Evolutionary conservation across 2,797 vertebrate genomes (phyloP).

Genomic region (Pampus argenteus): DNA sequence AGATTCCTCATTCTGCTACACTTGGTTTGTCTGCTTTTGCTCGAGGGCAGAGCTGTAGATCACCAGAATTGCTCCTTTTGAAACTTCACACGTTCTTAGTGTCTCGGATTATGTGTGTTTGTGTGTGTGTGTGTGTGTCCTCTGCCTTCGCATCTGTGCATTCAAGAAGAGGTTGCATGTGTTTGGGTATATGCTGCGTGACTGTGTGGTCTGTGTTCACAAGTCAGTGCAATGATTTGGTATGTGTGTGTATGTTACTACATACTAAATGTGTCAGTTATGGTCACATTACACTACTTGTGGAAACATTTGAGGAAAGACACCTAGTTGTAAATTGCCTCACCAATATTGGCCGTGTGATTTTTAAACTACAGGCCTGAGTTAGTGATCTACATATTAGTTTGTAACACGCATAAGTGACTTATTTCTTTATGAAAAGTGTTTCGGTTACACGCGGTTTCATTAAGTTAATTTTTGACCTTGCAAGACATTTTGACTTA

Average conservation of each 20-base stretch:
- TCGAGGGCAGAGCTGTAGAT: constrained; percentile 55
- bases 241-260: constrained; percentile 24
- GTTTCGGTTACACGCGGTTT: background rate
- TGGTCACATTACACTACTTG: background rate
- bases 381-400: background rate
- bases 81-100: constrained; percentile 21
- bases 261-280: constrained; percentile 25
- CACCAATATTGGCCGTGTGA: background rate
- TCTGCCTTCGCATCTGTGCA: constrained; percentile 53
- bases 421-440: background rate
- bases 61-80: constrained; percentile 49
- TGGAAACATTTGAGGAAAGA: background rate
- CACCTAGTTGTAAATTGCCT: background rate
- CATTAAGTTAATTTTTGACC: background rate
- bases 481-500: background rate
- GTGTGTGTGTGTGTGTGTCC: background rate
- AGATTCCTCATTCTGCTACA: constrained; percentile 66
- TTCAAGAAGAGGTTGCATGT: constrained; percentile 38
- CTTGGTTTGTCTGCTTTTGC: constrained; percentile 58
- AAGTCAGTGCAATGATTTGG: constrained; percentile 30
- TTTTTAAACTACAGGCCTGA: background rate
- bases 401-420: background rate
- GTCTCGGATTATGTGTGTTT: constrained; percentile 2
- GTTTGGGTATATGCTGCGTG: constrained; percentile 25
- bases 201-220: constrained; percentile 43